Base-by-base conservation (phyloP, 2,888 invertebrate species). In the Drosophila rubida region DNA sequence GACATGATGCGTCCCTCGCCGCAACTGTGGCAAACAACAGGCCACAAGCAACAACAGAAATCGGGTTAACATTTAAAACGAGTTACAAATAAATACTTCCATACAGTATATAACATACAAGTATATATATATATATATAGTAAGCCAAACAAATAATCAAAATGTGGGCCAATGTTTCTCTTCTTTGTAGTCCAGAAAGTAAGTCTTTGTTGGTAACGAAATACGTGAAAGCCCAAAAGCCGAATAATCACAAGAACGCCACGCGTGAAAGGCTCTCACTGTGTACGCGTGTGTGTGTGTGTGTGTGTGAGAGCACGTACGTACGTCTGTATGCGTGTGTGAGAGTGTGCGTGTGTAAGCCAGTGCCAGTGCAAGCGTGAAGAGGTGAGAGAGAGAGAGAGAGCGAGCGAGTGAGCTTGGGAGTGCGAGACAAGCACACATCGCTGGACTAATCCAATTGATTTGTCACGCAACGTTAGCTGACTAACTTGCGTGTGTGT, bases 1-100 rank as follows among this genome's bases (percentile, higher is more conserved):
- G 97, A 96, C 93, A 97, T 95, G 91, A 97, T 94, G 92, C 96
- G 95, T 92, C 98, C 98, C 93, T 97, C 97, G 90, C 97, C 97
- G 94, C 98, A 98, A 93, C 98, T 98, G 54, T 32, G 30, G 11
- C 30, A 59, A 9, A 22, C 9, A 8, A 19, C 19, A n/a, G n/a
- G 4, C 45, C 42, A 35, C 11, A 49, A 41, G 22, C 41, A 39
- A 11, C 27, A 27, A 27, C 27, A 27, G 9, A 32, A 32, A 42
- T 42, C 2, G n/a, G 16, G 9, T 22, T 9, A 37, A 48, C 19
- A 57, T 55, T 57, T 19, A 48, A 13, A 13, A 14, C 49, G 35
- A 37, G 6, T 37, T 37, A 37, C 35, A 37, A 30, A 32, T 5
- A n/a, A 32, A 14, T 7, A 35, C 9, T 1, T n/a, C 35, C 6